These are phyloP conservation scores for Hirudo medicinalis DNA, from an alignment of 1,140 invertebrate species.

Conservation along the genomic window DNA sequence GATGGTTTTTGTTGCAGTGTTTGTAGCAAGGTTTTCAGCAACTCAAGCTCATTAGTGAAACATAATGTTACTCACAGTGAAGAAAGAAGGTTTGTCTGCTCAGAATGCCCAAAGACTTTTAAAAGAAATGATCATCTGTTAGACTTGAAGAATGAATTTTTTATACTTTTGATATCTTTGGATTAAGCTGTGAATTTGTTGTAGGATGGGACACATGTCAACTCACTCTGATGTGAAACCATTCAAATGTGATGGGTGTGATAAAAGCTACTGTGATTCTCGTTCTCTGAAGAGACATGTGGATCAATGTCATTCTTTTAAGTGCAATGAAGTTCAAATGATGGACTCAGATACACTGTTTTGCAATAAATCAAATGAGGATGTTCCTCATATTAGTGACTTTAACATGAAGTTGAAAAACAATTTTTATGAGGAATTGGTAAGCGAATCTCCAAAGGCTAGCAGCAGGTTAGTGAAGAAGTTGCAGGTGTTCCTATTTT, in stretches of 20 bases:
- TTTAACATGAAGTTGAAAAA: no score
- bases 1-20: constrained; percentile 45
- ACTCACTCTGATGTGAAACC: constrained; percentile 11
- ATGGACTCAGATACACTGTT: no score
- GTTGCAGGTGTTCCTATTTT: no score
- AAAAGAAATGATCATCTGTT: constrained; percentile 96
- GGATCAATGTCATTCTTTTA: constrained; percentile 5
- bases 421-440: no score
- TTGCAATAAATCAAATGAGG: no score
- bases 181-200: neutral
- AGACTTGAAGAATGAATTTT: constrained; percentile 40
- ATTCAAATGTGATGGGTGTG: constrained; percentile 5
- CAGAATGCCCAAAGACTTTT: constrained; percentile 88
- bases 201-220: constrained; percentile 10
- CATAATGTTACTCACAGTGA: constrained; percentile 95
- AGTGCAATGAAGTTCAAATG: neutral
- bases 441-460: no score
- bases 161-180: neutral
- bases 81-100: constrained; percentile 87
- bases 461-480: no score
- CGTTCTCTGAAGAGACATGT: constrained; percentile 12
- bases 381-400: no score
- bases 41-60: constrained; percentile 88
- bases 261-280: constrained; percentile 15
- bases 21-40: constrained; percentile 89